These are phyloP conservation scores for Salpingus planirostris DNA, from an alignment of 2,888 invertebrate species.

Conservation along the genomic window DNA sequence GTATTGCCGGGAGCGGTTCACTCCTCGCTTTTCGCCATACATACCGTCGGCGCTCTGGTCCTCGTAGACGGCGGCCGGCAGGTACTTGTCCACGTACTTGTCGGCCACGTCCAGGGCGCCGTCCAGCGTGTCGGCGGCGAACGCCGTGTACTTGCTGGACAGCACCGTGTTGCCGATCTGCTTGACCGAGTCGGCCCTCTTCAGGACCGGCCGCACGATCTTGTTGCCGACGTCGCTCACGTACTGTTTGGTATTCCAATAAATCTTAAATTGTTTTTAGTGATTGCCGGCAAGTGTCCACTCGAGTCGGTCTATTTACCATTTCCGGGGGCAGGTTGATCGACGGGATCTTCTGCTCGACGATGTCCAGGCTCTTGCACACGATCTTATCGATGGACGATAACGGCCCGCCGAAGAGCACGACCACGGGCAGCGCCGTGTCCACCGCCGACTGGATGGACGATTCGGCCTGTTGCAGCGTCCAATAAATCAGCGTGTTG, in stretches of 20 bases:
- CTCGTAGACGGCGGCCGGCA: constrained; percentile 51
- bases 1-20: too few relatives aligned
- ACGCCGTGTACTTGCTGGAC: constrained; percentile 62
- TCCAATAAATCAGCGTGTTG: constrained; percentile 67
- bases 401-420: constrained; percentile 63
- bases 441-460: constrained; percentile 65
- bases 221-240: constrained; percentile 48
- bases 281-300: too few relatives aligned
- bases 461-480: constrained; percentile 63
- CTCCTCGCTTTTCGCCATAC: neutral
- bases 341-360: constrained; percentile 76
- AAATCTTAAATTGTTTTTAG: constrained; percentile 56
- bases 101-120: constrained; percentile 70
- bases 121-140: constrained; percentile 66
- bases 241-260: constrained; percentile 69
- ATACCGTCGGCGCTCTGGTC: constrained; percentile 57
- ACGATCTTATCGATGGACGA: constrained; percentile 65
- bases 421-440: constrained; percentile 64
- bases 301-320: too few relatives aligned
- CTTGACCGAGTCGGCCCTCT: constrained; percentile 75
- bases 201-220: constrained; percentile 59
- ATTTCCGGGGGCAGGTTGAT: constrained; percentile 77
- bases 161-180: constrained; percentile 62
- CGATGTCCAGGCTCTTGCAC: constrained; percentile 73
- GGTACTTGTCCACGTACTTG: constrained; percentile 71